Conservation (phyloP, 2,888 invertebrate species). For the Drosophila monieri region DNA sequence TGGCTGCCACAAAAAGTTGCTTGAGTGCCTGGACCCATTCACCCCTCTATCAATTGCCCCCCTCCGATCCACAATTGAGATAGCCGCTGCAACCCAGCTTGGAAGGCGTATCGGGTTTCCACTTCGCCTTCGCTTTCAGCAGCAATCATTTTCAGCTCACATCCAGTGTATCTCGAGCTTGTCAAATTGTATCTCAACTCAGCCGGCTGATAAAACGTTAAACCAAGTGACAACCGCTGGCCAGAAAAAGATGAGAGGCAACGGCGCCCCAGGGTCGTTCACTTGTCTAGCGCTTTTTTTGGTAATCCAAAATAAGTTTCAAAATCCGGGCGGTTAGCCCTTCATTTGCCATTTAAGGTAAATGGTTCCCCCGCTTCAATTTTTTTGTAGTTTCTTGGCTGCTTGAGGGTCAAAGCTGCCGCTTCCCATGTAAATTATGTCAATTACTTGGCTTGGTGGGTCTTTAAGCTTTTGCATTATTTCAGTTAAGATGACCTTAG, state of each 20-base stretch:
- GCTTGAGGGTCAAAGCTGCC: conserved; percentile 23
- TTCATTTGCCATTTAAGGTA: conserved; percentile 54
- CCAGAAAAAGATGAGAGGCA: conserved; percentile 24
- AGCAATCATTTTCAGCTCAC: conserved; percentile 74
- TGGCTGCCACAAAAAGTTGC: conserved; percentile 58
- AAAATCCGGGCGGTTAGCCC: conserved; percentile 46
- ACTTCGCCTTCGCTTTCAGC: conserved; percentile 75
- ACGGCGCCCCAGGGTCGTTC: conserved; percentile 56
- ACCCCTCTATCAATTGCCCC: neutral
- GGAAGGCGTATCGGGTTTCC: conserved; percentile 77
- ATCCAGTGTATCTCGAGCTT: conserved; percentile 59
- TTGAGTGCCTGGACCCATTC: conserved; percentile 46
- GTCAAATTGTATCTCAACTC: conserved; percentile 64
- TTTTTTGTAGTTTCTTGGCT: conserved; percentile 3
- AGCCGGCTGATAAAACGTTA: conserved; percentile 44
- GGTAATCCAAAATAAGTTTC: conserved; percentile 39
- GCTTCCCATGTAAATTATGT: conserved; percentile 51
- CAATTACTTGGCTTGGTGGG: conserved; percentile 29
- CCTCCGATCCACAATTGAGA: conserved; percentile 6
- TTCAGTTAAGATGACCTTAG: conserved; percentile 46
- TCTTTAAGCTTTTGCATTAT: conserved; percentile 32
- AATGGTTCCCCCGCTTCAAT: neutral
- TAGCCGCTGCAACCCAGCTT: conserved; percentile 57
- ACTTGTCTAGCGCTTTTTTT: conserved; percentile 48
- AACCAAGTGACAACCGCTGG: conserved; percentile 56